These are phyloP conservation scores for Tauraco hartlaubi DNA, from an alignment of 2,797 vertebrate species.

Conservation along the genomic window DNA sequence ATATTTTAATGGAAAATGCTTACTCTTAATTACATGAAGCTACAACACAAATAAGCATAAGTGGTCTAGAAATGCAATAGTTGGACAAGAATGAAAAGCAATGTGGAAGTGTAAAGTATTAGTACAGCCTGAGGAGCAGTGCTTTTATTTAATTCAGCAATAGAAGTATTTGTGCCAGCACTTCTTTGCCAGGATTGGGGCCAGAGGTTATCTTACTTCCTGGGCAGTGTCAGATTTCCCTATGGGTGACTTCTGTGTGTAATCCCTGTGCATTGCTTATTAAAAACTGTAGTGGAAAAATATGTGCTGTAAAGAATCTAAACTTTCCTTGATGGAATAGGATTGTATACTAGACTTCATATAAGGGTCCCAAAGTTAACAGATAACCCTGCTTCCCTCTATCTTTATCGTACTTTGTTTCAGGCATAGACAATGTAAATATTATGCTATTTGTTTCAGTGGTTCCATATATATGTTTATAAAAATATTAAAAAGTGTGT, in stretches of 20 bases:
- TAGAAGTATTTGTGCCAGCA: background rate
- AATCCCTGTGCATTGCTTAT: background rate
- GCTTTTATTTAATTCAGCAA: background rate
- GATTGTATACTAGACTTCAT: background rate
- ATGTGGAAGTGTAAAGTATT: background rate
- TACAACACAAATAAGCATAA: background rate
- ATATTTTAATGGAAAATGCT: background rate
- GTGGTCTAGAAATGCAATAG: background rate
- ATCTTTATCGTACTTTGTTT: background rate
- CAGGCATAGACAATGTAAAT: constrained; percentile 32
- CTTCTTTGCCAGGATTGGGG: background rate
- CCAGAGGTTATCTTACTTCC: background rate
- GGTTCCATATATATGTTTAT: constrained; percentile 50
- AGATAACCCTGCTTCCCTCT: accelerated
- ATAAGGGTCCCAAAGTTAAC: background rate
- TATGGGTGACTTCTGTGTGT: background rate
- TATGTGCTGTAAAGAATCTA: background rate
- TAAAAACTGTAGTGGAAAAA: background rate
- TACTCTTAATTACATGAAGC: background rate
- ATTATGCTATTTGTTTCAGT: constrained; percentile 66
- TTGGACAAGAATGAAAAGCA: background rate
- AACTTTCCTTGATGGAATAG: background rate
- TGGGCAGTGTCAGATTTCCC: background rate
- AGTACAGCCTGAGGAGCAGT: background rate
- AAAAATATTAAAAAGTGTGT: background rate